phyloP scores from a whole-genome alignment of 2,797 vertebrate genomes.

The Centropyge bicolor region DNA sequence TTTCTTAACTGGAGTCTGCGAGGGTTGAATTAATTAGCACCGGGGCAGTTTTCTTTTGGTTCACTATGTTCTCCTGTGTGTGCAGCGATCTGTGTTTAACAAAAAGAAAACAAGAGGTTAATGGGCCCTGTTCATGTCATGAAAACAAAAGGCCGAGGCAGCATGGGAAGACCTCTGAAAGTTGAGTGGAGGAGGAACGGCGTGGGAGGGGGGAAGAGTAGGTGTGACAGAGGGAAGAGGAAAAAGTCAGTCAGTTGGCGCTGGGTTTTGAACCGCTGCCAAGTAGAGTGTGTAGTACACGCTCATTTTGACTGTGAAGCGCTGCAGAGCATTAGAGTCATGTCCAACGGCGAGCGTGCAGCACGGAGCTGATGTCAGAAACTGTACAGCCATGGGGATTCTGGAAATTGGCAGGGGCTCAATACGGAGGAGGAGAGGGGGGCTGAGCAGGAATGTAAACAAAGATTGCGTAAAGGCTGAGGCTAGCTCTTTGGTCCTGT shows the following conservation, averaged over 20 bases:
- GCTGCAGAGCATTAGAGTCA: slow-evolving; percentile 64
- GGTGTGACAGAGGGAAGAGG: slow-evolving; percentile 59
- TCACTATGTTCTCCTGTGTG: slow-evolving; percentile 2
- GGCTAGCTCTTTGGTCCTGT: slow-evolving; percentile 52
- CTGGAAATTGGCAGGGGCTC: slow-evolving; percentile 79
- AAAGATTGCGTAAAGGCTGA: slow-evolving; percentile 81
- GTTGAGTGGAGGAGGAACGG: slow-evolving; percentile 39
- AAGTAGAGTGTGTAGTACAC: slow-evolving; percentile 68
- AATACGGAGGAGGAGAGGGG: slow-evolving; percentile 55
- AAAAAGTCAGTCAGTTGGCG: slow-evolving; percentile 48
- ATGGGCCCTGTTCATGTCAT: slow-evolving; percentile 39
- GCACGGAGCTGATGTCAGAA: slow-evolving; percentile 78
- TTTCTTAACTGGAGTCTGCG: slow-evolving; percentile 1
- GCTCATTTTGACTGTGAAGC: slow-evolving; percentile 71
- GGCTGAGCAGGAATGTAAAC: slow-evolving; percentile 84
- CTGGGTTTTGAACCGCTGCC: slow-evolving; percentile 76
- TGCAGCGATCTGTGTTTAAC: slow-evolving; percentile 52
- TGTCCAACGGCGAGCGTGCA: slow-evolving; percentile 63
- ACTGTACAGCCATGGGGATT: slow-evolving; percentile 72
- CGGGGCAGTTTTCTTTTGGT: slow-evolving; percentile 20
- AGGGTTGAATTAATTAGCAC: slow-evolving; percentile 24
- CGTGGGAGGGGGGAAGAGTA: slow-evolving; percentile 19
- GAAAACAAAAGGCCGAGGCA: slow-evolving; percentile 57
- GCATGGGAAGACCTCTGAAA: slow-evolving; percentile 51
- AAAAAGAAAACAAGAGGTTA: slow-evolving; percentile 43